Evolutionary conservation across 2,888 invertebrate genomes (phyloP).

Genomic region (Steinernema carpocapsae): DNA sequence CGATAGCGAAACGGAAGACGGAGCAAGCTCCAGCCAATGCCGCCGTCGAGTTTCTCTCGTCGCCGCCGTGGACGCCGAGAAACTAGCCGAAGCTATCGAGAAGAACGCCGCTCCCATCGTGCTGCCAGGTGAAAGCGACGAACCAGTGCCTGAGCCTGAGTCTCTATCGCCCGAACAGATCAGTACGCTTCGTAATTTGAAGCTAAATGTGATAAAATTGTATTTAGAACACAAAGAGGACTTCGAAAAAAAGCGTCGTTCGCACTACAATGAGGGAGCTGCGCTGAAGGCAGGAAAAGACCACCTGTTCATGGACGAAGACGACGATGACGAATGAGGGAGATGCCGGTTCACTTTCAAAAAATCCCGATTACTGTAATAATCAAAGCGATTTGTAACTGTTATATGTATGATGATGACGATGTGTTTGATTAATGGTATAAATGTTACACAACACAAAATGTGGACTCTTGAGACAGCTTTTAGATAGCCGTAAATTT

Average conservation of each 20-base stretch:
- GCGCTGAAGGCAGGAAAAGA: conserved; percentile 89
- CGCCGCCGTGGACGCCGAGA: conserved; percentile 62
- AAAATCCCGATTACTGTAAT: too few species aligned
- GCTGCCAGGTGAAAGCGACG: conserved; percentile 48
- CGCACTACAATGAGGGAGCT: conserved; percentile 96
- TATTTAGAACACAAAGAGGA: conserved; percentile 58
- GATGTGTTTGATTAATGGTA: too few species aligned
- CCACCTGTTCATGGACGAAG: conserved; percentile 79
- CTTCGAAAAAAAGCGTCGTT: conserved; percentile 91
- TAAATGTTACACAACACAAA: too few species aligned
- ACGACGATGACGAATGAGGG: conserved; percentile 77
- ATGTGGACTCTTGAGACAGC: too few species aligned
- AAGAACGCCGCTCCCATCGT: conserved; percentile 41
- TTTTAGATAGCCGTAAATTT: too few species aligned
- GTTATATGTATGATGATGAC: too few species aligned
- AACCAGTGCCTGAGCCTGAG: conserved; percentile 53
- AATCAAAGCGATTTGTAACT: too few species aligned
- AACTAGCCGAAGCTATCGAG: conserved; percentile 46
- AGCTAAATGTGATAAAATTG: neutral
- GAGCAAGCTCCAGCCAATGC: conserved; percentile 38
- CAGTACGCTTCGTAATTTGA: conserved; percentile 42
- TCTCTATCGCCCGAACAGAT: conserved; percentile 58
- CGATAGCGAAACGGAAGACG: conserved; percentile 70
- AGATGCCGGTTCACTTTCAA: too few species aligned
- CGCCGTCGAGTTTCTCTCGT: conserved; percentile 58